Conservation (phyloP, 2,888 invertebrate genomes). For the Pachymerium ferrugineum region DNA sequence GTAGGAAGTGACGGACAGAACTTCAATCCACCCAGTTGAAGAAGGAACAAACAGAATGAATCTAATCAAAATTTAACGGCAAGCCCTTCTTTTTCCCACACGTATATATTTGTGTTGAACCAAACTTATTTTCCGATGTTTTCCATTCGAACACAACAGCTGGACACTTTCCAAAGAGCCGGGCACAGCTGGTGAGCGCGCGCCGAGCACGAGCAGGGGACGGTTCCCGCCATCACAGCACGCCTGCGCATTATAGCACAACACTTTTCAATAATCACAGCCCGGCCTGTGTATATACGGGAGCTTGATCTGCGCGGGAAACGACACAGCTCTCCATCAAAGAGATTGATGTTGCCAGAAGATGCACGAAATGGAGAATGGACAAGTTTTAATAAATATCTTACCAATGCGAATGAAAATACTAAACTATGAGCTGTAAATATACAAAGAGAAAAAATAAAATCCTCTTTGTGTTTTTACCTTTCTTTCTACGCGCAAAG, state of each 20-base stretch:
- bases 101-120: slow-evolving; percentile 17
- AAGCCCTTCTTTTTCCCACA: slow-evolving; percentile 11
- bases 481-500: not conserved
- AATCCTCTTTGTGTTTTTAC: not conserved
- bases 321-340: slow-evolving; percentile 13
- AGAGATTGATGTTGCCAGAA: slow-evolving; percentile 8
- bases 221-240: not conserved
- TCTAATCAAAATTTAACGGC: slow-evolving; percentile 27
- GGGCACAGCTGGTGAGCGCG: slow-evolving; percentile 21
- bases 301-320: not conserved
- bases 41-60: slow-evolving; percentile 17
- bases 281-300: not conserved
- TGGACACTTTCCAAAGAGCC: slow-evolving; percentile 28
- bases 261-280: slow-evolving; percentile 13
- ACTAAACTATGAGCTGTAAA: not conserved
- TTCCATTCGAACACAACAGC: slow-evolving; percentile 28
- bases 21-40: not conserved
- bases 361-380: not conserved
- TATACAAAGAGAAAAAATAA: not conserved
- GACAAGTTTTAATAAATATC: not conserved
- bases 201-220: slow-evolving; percentile 8
- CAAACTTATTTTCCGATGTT: slow-evolving; percentile 30
- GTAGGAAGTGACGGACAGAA: not conserved
- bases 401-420: not conserved
- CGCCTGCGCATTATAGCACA: slow-evolving; percentile 13